phyloP scores from a whole-genome alignment of 2,797 vertebrate genomes.

The Pyrrhura leucotis region DNA sequence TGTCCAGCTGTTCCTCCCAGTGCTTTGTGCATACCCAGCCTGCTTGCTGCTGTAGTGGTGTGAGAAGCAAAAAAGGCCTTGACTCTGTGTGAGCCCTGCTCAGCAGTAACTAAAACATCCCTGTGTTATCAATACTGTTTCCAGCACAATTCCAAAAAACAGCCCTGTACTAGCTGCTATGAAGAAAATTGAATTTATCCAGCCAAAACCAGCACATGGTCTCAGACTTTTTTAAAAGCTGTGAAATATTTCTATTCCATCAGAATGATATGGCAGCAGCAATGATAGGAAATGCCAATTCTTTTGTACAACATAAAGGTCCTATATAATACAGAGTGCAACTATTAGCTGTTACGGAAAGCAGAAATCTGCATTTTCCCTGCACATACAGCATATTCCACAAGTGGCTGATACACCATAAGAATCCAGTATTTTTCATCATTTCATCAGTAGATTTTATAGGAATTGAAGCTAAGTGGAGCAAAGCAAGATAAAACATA shows the following conservation, averaged over 20 bases:
- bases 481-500: background rate
- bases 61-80: background rate
- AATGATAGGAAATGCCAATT: background rate
- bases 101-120: background rate
- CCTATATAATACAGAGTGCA: background rate
- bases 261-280: background rate
- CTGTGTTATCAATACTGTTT: background rate
- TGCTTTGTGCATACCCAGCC: background rate
- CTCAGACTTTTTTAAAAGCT: background rate
- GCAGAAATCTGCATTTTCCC: background rate
- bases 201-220: background rate
- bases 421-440: background rate
- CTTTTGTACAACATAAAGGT: background rate
- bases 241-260: background rate
- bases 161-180: background rate
- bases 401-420: background rate
- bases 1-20: background rate
- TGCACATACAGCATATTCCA: background rate
- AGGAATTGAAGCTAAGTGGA: background rate
- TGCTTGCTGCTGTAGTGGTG: background rate
- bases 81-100: background rate
- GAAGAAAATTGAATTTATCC: background rate
- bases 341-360: background rate
- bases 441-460: background rate
- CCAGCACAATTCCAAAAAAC: background rate